These are phyloP conservation scores for Eleutherodactylus coqui DNA, from an alignment of 2,797 vertebrate species.

Conservation along the genomic window DNA sequence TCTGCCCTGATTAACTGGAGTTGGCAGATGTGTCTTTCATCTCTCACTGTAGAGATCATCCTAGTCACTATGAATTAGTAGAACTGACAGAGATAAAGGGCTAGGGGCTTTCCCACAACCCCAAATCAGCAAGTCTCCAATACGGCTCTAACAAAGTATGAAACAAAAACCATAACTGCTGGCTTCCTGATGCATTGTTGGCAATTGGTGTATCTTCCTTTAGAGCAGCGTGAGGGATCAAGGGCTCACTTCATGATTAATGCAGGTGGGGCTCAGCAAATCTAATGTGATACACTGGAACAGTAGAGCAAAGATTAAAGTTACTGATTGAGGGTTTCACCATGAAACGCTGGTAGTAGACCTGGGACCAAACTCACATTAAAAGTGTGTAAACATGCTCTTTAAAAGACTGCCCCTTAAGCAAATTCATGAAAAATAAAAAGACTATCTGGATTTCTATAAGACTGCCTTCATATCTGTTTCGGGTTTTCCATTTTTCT, in stretches of 20 bases:
- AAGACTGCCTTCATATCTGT: too few relatives aligned
- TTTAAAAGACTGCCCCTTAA: too few relatives aligned
- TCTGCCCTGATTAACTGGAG: slow-evolving; percentile 64
- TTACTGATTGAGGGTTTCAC: neutral
- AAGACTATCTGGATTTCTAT: neutral
- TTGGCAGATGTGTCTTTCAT: slow-evolving; percentile 68
- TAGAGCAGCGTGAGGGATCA: slow-evolving; percentile 1
- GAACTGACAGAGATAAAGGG: slow-evolving; percentile 47
- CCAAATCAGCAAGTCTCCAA: slow-evolving; percentile 35
- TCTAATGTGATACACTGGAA: neutral
- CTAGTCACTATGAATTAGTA: slow-evolving; percentile 70
- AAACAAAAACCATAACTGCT: slow-evolving; percentile 35
- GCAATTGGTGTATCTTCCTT: neutral
- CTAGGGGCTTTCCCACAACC: slow-evolving; percentile 69
- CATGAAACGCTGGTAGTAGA: neutral
- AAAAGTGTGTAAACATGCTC: neutral
- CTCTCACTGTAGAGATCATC: slow-evolving; percentile 67
- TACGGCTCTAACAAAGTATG: slow-evolving; percentile 33
- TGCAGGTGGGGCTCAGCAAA: neutral
- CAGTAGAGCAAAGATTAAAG: neutral
- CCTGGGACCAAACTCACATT: neutral
- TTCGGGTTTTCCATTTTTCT: too few relatives aligned
- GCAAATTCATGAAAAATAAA: neutral
- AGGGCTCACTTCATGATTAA: neutral
- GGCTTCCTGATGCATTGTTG: slow-evolving; percentile 21